A percentile compares a stretch with the other conserved stretches of the same genome.
phyloP scores from a whole-genome alignment of 2,888 invertebrate genomes.

The Masnerella sp. region DNA sequence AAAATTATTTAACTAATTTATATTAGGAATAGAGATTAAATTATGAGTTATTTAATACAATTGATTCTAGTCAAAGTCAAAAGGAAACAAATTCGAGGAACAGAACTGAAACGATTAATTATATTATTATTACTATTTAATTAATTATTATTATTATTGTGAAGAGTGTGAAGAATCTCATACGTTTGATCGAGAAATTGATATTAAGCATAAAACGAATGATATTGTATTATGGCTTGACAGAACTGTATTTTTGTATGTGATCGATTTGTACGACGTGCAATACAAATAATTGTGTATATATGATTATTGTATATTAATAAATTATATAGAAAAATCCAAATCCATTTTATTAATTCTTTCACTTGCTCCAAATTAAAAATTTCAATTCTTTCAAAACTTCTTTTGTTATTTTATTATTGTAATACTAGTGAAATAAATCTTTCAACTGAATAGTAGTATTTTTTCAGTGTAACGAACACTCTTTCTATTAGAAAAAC shows the following conservation, averaged over 20 bases:
- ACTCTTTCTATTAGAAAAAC: background rate
- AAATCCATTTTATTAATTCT: background rate
- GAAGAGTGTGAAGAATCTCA: too few species aligned
- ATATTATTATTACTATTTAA: too few species aligned
- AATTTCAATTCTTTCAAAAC: too few species aligned
- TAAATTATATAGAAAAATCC: constrained; percentile 19
- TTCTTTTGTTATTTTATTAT: background rate
- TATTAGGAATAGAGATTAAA: constrained; percentile 10
- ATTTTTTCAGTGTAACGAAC: too few species aligned
- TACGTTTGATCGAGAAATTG: constrained; percentile 11
- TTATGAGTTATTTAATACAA: constrained; percentile 41
- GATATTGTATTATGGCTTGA: constrained; percentile 34
- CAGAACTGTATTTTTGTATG: constrained; percentile 44
- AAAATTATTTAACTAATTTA: background rate
- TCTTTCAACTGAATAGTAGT: too few species aligned
- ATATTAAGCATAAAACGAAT: constrained; percentile 20
- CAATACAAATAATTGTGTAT: constrained; percentile 42
- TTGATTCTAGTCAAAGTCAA: constrained; percentile 50
- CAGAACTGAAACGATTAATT: too few species aligned
- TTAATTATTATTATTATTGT: too few species aligned
- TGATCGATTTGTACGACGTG: constrained; percentile 45
- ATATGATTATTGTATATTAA: constrained; percentile 28
- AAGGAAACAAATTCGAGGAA: constrained; percentile 3
- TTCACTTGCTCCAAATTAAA: background rate
- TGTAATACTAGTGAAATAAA: too few species aligned